Base-by-base conservation (phyloP, 1,140 invertebrate species). In the Wasmannia auropunctata region DNA sequence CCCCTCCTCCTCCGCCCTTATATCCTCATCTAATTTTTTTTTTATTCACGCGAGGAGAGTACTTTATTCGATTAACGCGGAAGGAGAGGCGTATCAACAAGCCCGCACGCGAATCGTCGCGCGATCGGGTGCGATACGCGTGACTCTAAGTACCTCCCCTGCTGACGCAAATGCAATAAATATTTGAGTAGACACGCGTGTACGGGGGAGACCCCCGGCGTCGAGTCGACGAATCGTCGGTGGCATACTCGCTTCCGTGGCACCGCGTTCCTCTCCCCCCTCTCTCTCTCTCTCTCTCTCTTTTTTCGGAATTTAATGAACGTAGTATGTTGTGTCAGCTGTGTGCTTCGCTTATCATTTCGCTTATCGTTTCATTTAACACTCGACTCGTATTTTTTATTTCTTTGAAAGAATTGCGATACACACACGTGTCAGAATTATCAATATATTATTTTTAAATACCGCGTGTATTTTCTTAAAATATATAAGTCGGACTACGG, bases 101-200 rank as follows among this genome's bases (percentile, higher is more conserved):
- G 54, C 6, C 19, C 3, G 25, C 72, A 79, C n/a, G 43, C 28
- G 54, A 34, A n/a, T 31, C 16, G 11, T 46, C 22, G 51, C 14
- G 7, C 51, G 31, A 54, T 22, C 56, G 49, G 49, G 34, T 6
- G 54, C 34, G n/a, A n/a, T n/a, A n/a, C n/a, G n/a, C n/a, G 19
- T 14, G 37, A 58, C 28, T 74, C 2, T 83, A n/a, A n/a, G n/a
- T n/a, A 58, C 19, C 19, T 51, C 3, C 25, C 60, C 22, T 46
- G 19, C 28, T 83, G 79, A 83, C 67, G 79, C 79, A 74, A 72
- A 72, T 46, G 65, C 37, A 81, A 81, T 83, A 58, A 83, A 83
- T 83, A 83, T 83, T 83, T 72, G 1, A 83, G 40, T 7, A 74
- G 11, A 22, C 76, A 49, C 67, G 28, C 51, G 51, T 40, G 10